Evolutionary conservation across 1,140 invertebrate species (phyloP).

Genomic region (Drosophila sp.): DNA sequence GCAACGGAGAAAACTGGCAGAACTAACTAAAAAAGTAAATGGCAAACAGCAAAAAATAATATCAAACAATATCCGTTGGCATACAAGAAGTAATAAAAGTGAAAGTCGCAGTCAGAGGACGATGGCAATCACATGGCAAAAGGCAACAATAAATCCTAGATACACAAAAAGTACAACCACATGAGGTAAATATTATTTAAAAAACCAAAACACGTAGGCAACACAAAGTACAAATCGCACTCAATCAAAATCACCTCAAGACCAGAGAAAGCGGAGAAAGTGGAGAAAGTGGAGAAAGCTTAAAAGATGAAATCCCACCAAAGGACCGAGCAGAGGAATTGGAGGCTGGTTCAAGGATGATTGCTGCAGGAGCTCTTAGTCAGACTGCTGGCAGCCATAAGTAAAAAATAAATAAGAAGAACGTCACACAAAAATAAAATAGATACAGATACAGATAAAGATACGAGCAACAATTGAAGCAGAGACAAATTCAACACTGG

Average conservation of each 20-base stretch:
- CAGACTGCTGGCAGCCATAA: slow-evolving; percentile 28
- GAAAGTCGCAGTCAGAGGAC: slow-evolving; percentile 37
- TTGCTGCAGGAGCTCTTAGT: slow-evolving; percentile 13
- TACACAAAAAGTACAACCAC: slow-evolving; percentile 45
- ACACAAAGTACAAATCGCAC: slow-evolving; percentile 80
- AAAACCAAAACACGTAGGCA: slow-evolving; percentile 78
- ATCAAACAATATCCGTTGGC: slow-evolving; percentile 69
- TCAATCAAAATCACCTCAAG: slow-evolving; percentile 80
- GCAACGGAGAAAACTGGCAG: not conserved
- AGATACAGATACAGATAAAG: slow-evolving; percentile 12
- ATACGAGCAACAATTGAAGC: slow-evolving; percentile 36
- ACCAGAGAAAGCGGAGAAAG: slow-evolving; percentile 35
- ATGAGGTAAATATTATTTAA: slow-evolving; percentile 79
- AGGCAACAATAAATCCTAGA: slow-evolving; percentile 64
- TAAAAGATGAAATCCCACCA: slow-evolving; percentile 53
- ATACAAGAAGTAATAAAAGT: slow-evolving; percentile 44
- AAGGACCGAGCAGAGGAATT: not conserved
- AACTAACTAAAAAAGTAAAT: slow-evolving; percentile 60
- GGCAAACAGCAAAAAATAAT: slow-evolving; percentile 67
- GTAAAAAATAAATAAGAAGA: slow-evolving; percentile 66
- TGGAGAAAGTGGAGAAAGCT: slow-evolving; percentile 48
- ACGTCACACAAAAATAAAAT: slow-evolving; percentile 53
- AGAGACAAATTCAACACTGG: slow-evolving; percentile 56
- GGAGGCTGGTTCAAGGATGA: slow-evolving; percentile 18
- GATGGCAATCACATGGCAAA: slow-evolving; percentile 37